Evolutionary conservation across 2,888 invertebrate species (phyloP).

Genomic region (Helicoverpa assulta): DNA sequence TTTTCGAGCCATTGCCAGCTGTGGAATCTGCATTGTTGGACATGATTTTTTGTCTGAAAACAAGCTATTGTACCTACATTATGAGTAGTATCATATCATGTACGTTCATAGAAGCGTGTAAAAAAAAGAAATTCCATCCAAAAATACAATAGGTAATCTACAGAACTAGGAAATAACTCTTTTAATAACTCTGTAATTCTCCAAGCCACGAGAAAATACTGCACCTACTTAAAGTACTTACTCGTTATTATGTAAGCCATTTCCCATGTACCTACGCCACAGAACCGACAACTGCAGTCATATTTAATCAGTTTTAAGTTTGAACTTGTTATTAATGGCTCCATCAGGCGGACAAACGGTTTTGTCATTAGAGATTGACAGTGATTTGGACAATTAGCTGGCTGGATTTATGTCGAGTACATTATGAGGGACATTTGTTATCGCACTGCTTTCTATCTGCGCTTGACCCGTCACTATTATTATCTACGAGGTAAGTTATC

Average conservation of each 20-base stretch:
- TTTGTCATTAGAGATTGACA: slow-evolving; percentile 63
- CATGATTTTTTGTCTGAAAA: too few species aligned
- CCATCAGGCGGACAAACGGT: slow-evolving; percentile 54
- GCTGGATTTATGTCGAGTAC: slow-evolving; percentile 56
- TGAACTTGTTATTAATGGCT: slow-evolving; percentile 52
- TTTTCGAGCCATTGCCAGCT: too few species aligned
- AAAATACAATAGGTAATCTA: background rate
- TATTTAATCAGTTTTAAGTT: slow-evolving; percentile 41
- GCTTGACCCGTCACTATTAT: slow-evolving; percentile 56
- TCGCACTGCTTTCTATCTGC: slow-evolving; percentile 52
- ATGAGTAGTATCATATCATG: background rate
- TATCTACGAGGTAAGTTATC: slow-evolving; percentile 43
- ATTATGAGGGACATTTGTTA: slow-evolving; percentile 61
- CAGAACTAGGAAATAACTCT: background rate
- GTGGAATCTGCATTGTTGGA: too few species aligned
- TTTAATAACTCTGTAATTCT: slow-evolving; percentile 1
- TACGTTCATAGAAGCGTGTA: background rate
- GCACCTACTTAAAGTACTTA: background rate
- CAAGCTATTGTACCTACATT: too few species aligned
- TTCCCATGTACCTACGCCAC: background rate
- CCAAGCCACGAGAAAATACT: background rate
- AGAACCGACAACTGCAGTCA: background rate
- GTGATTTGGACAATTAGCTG: slow-evolving; percentile 62
- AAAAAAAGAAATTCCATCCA: background rate
- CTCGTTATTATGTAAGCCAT: background rate